Evolutionary conservation across 2,888 invertebrate genomes (phyloP).

Genomic region (Agrotis puta): DNA sequence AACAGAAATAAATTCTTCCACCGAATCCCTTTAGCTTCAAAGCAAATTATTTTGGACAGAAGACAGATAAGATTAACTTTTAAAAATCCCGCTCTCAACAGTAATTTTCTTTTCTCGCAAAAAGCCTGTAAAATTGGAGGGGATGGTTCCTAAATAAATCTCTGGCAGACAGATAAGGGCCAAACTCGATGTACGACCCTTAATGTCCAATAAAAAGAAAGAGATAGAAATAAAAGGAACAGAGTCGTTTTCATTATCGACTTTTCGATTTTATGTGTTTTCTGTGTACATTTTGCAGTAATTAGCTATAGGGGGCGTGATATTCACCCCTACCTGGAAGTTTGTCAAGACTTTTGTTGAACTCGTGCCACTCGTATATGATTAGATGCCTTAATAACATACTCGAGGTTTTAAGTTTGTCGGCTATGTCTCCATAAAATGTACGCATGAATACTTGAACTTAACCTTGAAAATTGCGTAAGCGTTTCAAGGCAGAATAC

Average conservation of each 20-base stretch:
- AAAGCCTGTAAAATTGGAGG: slow-evolving; percentile 63
- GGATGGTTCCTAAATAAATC: slow-evolving; percentile 76
- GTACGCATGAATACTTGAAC: neutral
- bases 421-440: neutral
- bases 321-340: slow-evolving; percentile 14
- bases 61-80: slow-evolving; percentile 63
- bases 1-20: slow-evolving; percentile 44
- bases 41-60: slow-evolving; percentile 61
- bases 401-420: slow-evolving; percentile 5
- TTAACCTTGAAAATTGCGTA: neutral
- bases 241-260: slow-evolving; percentile 66
- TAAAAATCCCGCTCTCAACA: slow-evolving; percentile 59
- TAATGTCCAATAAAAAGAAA: slow-evolving; percentile 77
- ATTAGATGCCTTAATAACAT: slow-evolving; percentile 1
- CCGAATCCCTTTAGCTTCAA: slow-evolving; percentile 46
- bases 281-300: slow-evolving; percentile 45
- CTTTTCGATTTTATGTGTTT: slow-evolving; percentile 56
- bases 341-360: slow-evolving; percentile 16
- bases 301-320: slow-evolving; percentile 37
- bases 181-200: slow-evolving; percentile 70
- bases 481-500: neutral
- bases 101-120: slow-evolving; percentile 60
- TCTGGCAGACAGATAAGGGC: slow-evolving; percentile 77
- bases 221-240: slow-evolving; percentile 70
- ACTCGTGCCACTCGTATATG: neutral